Evolutionary conservation across 92 coral and sea anemone genomes (phyloP).

Genomic region (Plumapathes pennacea): DNA sequence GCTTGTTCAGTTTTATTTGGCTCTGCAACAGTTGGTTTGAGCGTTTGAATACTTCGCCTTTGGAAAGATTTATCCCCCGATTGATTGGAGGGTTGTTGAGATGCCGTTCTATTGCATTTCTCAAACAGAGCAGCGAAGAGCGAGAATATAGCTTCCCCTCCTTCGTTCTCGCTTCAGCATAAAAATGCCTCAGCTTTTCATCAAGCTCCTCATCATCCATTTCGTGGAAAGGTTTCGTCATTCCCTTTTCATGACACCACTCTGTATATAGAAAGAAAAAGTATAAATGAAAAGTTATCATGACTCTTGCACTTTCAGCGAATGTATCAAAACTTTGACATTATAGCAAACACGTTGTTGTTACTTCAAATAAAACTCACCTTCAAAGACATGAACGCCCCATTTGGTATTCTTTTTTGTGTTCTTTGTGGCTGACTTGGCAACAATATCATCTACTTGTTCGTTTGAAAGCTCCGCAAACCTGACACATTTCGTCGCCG

Average conservation of each 20-base stretch:
- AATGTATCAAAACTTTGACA: too few relatives aligned
- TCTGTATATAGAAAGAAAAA: too few relatives aligned
- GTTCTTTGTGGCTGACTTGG: conserved; percentile 13
- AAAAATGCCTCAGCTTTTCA: conserved; percentile 26
- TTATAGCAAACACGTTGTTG: too few relatives aligned
- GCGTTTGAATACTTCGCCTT: conserved; percentile 7
- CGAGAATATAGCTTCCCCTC: conserved; percentile 23
- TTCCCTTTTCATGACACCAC: conserved; percentile 27
- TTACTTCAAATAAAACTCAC: too few relatives aligned
- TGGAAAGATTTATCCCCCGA: conserved; percentile 5
- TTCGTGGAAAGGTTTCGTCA: conserved; percentile 3
- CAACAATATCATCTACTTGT: too few relatives aligned
- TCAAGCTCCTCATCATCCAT: conserved; percentile 32
- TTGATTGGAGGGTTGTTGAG: conserved; percentile 19
- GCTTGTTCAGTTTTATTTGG: conserved; percentile 24
- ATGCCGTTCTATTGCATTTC: conserved; percentile 13
- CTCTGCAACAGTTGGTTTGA: conserved; percentile 30
- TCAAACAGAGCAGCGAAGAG: conserved; percentile 13
- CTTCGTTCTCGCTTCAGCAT: conserved; percentile 2
- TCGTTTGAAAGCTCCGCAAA: too few relatives aligned
- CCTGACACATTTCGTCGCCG: too few relatives aligned
- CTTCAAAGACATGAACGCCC: conserved; percentile 33
- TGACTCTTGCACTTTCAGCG: too few relatives aligned
- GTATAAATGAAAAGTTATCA: too few relatives aligned
- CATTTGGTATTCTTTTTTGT: conserved; percentile 35